Percentiles rank a stretch among this genome's conserved stretches.
Conservation (phyloP, 2,797 vertebrate species). For the Anolis apletophallus region DNA sequence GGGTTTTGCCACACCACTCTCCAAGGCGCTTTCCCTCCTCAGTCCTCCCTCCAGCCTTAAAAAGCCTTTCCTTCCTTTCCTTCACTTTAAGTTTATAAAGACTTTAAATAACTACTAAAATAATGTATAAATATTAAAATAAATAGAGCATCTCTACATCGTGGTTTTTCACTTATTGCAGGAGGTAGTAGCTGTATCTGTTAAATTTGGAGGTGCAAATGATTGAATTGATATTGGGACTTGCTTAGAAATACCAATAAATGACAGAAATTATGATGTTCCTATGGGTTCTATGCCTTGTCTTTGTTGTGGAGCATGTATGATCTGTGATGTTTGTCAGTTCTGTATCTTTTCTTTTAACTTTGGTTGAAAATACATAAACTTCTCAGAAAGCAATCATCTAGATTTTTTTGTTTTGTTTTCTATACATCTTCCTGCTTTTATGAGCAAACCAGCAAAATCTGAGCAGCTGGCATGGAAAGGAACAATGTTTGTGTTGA, state of each 20-base stretch:
- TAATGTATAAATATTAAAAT: too few relatives aligned
- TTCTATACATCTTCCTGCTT: conserved; percentile 10
- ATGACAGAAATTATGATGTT: not conserved
- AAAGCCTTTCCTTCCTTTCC: too few relatives aligned
- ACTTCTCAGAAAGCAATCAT: conserved; percentile 19
- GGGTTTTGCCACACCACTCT: too few relatives aligned
- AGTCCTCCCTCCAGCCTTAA: too few relatives aligned
- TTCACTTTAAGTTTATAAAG: too few relatives aligned
- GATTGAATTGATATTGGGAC: not conserved
- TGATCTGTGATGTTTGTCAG: not conserved
- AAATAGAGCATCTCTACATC: too few relatives aligned
- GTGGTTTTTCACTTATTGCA: too few relatives aligned
- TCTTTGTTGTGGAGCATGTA: not conserved
- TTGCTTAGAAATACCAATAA: not conserved
- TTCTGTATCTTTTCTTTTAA: not conserved
- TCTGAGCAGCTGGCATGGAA: conserved; percentile 25
- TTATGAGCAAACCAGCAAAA: conserved; percentile 6
- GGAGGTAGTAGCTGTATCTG: not conserved
- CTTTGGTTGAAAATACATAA: conserved; percentile 5
- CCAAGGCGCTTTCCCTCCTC: too few relatives aligned
- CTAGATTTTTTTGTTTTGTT: not conserved
- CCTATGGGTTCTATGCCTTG: not conserved
- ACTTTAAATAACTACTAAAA: too few relatives aligned
- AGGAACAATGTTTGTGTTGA: conserved; percentile 2
- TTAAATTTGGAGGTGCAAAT: not conserved